A percentile compares a stretch with the other conserved stretches of the same genome.
These are phyloP conservation scores for Phalacrocorax aristotelis DNA, from an alignment of 2,113 vertebrate species.

Conservation along the genomic window DNA sequence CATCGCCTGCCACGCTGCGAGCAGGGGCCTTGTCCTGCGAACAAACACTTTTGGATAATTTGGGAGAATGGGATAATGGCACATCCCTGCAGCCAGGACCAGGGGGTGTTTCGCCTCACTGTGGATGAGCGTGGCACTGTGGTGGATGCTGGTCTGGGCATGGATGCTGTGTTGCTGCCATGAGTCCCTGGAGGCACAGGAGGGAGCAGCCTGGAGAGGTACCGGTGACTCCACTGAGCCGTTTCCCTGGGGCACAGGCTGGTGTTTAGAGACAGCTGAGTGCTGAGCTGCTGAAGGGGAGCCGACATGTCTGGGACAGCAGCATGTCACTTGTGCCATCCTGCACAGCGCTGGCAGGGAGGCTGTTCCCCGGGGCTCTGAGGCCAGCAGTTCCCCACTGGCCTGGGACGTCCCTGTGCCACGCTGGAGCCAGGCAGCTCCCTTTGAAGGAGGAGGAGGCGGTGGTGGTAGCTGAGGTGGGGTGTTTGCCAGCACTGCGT, in stretches of 20 bases:
- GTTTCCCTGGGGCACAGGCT: neutral
- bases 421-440: neutral
- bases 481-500: neutral
- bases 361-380: neutral
- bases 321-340: neutral
- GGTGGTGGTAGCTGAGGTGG: neutral
- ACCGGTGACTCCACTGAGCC: neutral
- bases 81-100: neutral
- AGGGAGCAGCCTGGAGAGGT: neutral
- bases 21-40: neutral
- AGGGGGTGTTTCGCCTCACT: rapidly evolving
- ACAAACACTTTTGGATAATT: neutral
- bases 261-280: neutral
- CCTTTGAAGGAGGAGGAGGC: neutral
- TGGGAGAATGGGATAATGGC: neutral
- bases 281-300: neutral
- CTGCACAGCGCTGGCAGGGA: neutral
- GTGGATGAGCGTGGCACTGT: rapidly evolving
- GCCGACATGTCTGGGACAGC: neutral
- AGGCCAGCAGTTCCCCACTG: neutral
- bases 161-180: neutral
- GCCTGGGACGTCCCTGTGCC: rapidly evolving
- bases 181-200: neutral
- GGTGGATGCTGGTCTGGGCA: neutral
- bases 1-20: rapidly evolving